Conservation (phyloP, 37 sponge, comb jelly and placozoan species). For the Axinella damicornis region DNA sequence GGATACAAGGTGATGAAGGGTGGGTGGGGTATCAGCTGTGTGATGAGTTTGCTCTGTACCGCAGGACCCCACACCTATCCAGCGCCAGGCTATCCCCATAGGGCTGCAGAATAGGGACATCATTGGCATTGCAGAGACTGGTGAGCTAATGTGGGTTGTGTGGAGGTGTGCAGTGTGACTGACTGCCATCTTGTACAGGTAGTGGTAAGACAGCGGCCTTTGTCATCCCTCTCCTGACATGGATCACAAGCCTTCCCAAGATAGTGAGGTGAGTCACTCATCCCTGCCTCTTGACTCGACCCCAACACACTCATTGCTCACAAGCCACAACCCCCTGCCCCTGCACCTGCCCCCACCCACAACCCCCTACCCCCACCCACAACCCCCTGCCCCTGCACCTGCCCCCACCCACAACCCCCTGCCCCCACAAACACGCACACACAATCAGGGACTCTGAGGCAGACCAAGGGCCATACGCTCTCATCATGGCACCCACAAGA, state of each 20-base stretch:
- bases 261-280: constrained; percentile 53
- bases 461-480: constrained; percentile 97
- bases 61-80: constrained; percentile 97
- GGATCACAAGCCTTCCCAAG: constrained; percentile 95
- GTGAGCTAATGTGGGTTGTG: constrained; percentile 3
- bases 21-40: too few relatives aligned
- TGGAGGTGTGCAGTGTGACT: neutral
- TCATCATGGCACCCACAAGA: constrained; percentile 97
- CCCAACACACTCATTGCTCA: too few relatives aligned
- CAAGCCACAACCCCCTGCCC: too few relatives aligned
- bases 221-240: constrained; percentile 93
- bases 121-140: constrained; percentile 99
- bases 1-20: constrained; percentile 72
- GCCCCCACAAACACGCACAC: too few relatives aligned
- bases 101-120: constrained; percentile 98
- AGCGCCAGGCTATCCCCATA: constrained; percentile 96
- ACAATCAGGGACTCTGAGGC: constrained; percentile 74
- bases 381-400: too few relatives aligned
- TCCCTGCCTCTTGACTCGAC: too few relatives aligned
- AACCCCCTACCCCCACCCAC: too few relatives aligned
- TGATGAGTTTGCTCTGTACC: too few relatives aligned
- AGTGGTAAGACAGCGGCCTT: constrained; percentile 99
- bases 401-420: too few relatives aligned
- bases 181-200: constrained; percentile 28
- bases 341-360: too few relatives aligned